These are phyloP conservation scores for Acleris holmiana DNA, from an alignment of 2,888 invertebrate species.

Conservation along the genomic window DNA sequence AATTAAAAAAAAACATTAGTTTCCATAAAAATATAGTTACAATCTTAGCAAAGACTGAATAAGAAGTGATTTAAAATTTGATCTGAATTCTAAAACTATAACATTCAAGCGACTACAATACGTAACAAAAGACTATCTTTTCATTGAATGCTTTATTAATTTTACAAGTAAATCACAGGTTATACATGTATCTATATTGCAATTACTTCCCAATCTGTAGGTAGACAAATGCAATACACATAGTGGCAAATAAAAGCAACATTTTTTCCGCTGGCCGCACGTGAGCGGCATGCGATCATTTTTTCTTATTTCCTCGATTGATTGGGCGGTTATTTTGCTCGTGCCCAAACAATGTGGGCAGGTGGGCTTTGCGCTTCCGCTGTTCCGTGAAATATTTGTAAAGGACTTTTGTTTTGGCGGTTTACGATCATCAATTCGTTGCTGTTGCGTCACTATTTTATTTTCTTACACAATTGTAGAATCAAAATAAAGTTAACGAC, in stretches of 20 bases:
- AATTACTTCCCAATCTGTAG: constrained; percentile 29
- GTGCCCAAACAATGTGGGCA: constrained; percentile 66
- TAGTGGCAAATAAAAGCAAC: constrained; percentile 27
- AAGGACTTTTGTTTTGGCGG: constrained; percentile 40
- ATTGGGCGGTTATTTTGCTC: constrained; percentile 71
- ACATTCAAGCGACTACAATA: too few relatives aligned
- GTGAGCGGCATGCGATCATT: constrained; percentile 78
- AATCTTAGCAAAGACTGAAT: background rate
- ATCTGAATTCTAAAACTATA: too few relatives aligned
- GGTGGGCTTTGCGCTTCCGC: constrained; percentile 64
- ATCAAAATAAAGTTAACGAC: too few relatives aligned
- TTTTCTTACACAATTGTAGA: background rate
- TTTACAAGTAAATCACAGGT: too few relatives aligned
- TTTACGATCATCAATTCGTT: constrained; percentile 39
- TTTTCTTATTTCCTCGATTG: constrained; percentile 75
- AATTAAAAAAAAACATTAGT: too few relatives aligned
- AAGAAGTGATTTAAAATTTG: background rate
- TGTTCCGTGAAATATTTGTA: constrained; percentile 46
- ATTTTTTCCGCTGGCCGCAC: constrained; percentile 61
- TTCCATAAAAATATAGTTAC: too few relatives aligned
- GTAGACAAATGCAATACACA: constrained; percentile 14
- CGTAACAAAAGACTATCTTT: too few relatives aligned
- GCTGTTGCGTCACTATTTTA: background rate
- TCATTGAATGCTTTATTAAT: too few relatives aligned
- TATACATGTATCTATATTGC: background rate